Percentiles rank a stretch among this genome's conserved stretches.
These are phyloP conservation scores for Lucinisca nassula DNA, from an alignment of 2,888 invertebrate species.

Conservation along the genomic window DNA sequence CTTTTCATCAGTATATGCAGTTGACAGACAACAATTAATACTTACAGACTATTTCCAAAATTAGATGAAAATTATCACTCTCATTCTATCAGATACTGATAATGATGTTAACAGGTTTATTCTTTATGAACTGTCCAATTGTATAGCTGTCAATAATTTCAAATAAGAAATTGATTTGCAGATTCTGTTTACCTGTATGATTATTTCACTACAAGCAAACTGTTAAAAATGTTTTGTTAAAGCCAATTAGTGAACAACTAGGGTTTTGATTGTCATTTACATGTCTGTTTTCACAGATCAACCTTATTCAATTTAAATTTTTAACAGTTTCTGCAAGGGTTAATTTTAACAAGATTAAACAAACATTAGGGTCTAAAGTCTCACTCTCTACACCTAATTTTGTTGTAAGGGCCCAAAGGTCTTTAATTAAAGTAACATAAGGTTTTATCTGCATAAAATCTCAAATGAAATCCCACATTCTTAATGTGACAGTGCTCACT, in stretches of 20 bases:
- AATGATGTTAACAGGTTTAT: no score
- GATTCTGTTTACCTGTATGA: no score
- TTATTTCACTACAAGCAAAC: neutral
- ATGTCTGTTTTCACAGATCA: neutral
- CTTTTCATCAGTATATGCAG: no score
- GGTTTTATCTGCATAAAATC: neutral
- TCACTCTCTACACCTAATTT: neutral
- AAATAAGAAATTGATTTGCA: no score
- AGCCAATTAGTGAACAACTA: neutral
- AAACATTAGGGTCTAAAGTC: neutral
- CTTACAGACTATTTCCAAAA: no score
- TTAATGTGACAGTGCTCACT: no score
- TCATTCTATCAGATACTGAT: no score
- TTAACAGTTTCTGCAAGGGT: conserved; percentile 8
- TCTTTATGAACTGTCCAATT: no score
- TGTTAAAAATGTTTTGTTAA: conserved; percentile 7
- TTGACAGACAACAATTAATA: no score
- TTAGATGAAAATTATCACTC: no score
- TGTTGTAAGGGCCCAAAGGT: neutral
- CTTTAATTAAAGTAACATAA: conserved; percentile 3
- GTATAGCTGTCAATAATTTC: no score
- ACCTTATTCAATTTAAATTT: neutral
- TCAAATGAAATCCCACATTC: neutral
- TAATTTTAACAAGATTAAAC: conserved; percentile 16
- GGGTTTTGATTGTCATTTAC: neutral